Evolutionary conservation across 2,888 invertebrate genomes (phyloP).

Genomic region (Venusia cambrica): DNA sequence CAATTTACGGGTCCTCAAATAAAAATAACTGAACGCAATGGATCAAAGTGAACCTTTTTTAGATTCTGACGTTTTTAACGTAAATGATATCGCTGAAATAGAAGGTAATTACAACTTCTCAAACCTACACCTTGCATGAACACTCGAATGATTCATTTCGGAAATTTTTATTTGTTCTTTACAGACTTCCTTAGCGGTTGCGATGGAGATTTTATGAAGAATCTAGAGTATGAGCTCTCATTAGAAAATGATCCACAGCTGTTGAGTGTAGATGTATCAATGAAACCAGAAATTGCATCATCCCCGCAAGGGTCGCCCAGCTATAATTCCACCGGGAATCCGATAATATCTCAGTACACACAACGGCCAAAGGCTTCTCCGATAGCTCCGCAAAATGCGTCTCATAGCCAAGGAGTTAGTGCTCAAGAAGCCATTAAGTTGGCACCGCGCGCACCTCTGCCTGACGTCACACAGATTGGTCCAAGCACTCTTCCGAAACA

Average conservation of each 20-base stretch:
- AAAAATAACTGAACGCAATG: slow-evolving; percentile 40
- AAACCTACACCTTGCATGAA: not conserved
- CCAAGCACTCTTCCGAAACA: slow-evolving; percentile 43
- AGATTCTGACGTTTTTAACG: slow-evolving; percentile 82
- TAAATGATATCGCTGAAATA: slow-evolving; percentile 84
- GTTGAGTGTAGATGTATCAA: slow-evolving; percentile 58
- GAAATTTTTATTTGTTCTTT: no score
- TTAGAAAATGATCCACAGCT: slow-evolving; percentile 56
- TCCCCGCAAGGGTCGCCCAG: slow-evolving; percentile 57
- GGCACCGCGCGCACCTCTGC: slow-evolving; percentile 40
- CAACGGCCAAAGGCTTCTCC: slow-evolving; percentile 39
- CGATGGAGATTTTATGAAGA: slow-evolving; percentile 83
- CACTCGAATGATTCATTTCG: slow-evolving; percentile 24
- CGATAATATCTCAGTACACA: slow-evolving; percentile 63
- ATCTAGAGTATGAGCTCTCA: slow-evolving; percentile 74
- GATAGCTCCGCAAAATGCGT: slow-evolving; percentile 36
- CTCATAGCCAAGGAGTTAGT: slow-evolving; percentile 54
- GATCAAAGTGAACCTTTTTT: slow-evolving; percentile 64
- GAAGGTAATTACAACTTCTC: slow-evolving; percentile 77
- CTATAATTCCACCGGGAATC: slow-evolving; percentile 56
- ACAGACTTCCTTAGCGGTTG: slow-evolving; percentile 85
- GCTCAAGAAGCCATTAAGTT: slow-evolving; percentile 55
- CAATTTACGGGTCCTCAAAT: slow-evolving; percentile 14
- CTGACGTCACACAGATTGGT: slow-evolving; percentile 58
- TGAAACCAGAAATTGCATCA: slow-evolving; percentile 46